Evolutionary conservation across 1,140 invertebrate genomes (phyloP).

Genomic region (Zaprionus vittiger): DNA sequence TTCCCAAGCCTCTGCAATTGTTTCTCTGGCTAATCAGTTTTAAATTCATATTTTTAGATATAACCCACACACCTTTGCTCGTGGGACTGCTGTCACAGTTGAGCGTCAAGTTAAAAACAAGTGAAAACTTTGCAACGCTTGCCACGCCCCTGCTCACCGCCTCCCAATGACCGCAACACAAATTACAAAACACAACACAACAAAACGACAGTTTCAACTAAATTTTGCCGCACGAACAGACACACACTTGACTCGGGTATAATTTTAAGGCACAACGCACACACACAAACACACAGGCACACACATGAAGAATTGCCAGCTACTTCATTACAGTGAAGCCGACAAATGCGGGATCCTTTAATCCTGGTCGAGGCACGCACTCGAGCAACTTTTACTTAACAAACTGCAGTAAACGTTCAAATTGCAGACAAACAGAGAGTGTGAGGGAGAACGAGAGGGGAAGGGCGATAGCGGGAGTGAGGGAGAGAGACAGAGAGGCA

Average conservation of each 20-base stretch:
- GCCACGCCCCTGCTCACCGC: background rate
- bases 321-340: constrained; percentile 65
- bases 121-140: constrained; percentile 18
- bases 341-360: constrained; percentile 45
- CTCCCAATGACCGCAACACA: constrained; percentile 37
- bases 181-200: constrained; percentile 25
- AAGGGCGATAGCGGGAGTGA: background rate
- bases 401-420: constrained; percentile 70
- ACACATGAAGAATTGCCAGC: constrained; percentile 40
- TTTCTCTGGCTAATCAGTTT: constrained; percentile 12
- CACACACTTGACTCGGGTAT: constrained; percentile 37
- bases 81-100: constrained; percentile 15
- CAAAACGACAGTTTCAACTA: constrained; percentile 43
- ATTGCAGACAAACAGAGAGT: constrained; percentile 41
- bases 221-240: constrained; percentile 47
- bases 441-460: background rate
- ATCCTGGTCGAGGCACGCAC: constrained; percentile 61
- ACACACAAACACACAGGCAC: constrained; percentile 1
- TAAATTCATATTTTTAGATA: background rate
- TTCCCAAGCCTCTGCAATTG: background rate
- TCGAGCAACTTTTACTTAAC: constrained; percentile 70
- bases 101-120: constrained; percentile 34
- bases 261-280: constrained; percentile 44
- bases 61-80: constrained; percentile 2
- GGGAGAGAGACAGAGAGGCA: background rate